These are phyloP conservation scores for Typhlomys cinereus DNA, from an alignment of 2,113 vertebrate species.

Conservation along the genomic window DNA sequence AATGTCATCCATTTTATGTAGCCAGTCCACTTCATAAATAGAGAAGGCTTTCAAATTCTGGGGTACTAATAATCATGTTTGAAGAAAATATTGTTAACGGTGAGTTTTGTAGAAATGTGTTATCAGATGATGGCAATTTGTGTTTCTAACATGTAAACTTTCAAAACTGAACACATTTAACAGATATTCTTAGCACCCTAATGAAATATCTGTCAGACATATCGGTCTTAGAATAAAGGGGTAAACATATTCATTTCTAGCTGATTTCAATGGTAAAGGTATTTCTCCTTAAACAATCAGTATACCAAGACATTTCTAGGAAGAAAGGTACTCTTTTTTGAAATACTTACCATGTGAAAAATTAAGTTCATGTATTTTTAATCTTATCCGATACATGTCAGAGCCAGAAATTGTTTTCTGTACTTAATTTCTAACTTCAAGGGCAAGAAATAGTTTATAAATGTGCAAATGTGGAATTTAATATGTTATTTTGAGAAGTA, in stretches of 20 bases:
- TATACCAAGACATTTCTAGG: neutral
- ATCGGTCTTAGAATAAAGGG: neutral
- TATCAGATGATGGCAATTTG: neutral
- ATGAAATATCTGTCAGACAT: neutral
- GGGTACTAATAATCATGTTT: neutral
- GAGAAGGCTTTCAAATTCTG: neutral
- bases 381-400: neutral
- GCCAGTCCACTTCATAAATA: neutral
- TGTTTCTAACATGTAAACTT: neutral
- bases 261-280: neutral
- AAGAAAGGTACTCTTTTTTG: neutral
- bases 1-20: neutral
- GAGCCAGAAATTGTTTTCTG: neutral
- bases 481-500: neutral
- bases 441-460: neutral
- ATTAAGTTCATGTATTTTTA: neutral
- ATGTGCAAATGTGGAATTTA: neutral
- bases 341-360: neutral
- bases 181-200: neutral
- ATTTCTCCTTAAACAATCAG: neutral
- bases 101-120: neutral
- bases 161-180: neutral
- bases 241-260: neutral
- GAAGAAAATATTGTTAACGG: neutral
- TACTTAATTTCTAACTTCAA: constrained; percentile 23